Base-by-base conservation (phyloP, 2,113 vertebrate genomes). In the Apus apus region DNA sequence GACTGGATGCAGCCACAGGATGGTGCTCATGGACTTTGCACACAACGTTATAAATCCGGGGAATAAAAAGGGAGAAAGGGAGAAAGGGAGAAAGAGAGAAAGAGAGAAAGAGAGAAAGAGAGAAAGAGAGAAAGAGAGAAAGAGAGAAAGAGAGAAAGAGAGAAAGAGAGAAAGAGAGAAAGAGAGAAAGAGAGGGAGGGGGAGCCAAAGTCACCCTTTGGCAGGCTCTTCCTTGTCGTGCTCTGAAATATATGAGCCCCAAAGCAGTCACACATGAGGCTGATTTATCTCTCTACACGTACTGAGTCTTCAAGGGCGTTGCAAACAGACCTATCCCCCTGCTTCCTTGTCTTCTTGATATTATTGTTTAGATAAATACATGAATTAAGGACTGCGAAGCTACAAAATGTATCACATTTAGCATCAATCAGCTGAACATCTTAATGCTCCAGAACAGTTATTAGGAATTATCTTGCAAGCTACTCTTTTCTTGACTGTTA, bases 21-120 rank as follows among this genome's bases (percentile, higher is more conserved):
- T 95, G 97, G 97, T 81, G 97, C 94, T 96, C 90, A 15, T 65
- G 94, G 50, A 71, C 92, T 96, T 94, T 18, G 20, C 23, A 64
- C 15, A 8, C 45, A 19, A 6, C 38, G 13, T 25, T 15, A 30
- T 8, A 38, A 68, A 57, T 7, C 11, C 15, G 4, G 30, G 12
- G 6, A 22, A 21, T 8, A 22, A 76, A 30, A 2, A 18, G 25
- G 48, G 3, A 46, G 46, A 20, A 20, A 48, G 46, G 46, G 46
- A 19, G 46, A 38, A 38, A 38, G 20, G 14, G 14, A 13, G 40
- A 43, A 43, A 43, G 14, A 43, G 12, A 13, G 14, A 43, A 43
- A 13, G 14, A 43, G 12, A 13, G 40, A 43, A 43, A 13, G 14
- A 43, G 13, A 40, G 15, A 45, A 15, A 17, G 67, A 29, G 2